A percentile compares a stretch with the other conserved stretches of the same genome.
phyloP scores from a whole-genome alignment of 2,888 invertebrate genomes.

The Proisotoma minuta region DNA sequence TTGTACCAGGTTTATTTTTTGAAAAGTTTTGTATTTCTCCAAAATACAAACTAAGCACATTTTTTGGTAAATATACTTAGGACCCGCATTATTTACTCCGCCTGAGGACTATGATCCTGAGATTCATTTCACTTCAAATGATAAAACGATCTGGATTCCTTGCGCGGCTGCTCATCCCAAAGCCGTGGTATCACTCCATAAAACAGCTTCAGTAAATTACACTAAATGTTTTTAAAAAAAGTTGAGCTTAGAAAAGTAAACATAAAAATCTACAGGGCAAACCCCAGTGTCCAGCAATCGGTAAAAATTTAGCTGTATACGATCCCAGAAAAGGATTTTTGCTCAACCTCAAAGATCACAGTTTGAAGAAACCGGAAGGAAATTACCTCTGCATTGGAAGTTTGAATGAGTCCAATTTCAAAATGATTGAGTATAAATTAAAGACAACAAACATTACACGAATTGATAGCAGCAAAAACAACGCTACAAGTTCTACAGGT shows the following conservation, averaged over 20 bases:
- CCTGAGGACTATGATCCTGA: slow-evolving; percentile 5
- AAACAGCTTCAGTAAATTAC: not conserved
- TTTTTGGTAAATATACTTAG: slow-evolving; percentile 19
- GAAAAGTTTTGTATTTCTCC: too few relatives aligned
- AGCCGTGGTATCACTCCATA: slow-evolving; percentile 17
- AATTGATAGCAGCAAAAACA: too few relatives aligned
- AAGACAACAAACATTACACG: slow-evolving; percentile 11
- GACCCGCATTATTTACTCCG: slow-evolving; percentile 3
- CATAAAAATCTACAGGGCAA: slow-evolving; percentile 19
- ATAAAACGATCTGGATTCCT: slow-evolving; percentile 24
- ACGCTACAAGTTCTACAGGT: too few relatives aligned
- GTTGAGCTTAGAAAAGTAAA: not conserved
- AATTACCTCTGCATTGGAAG: slow-evolving; percentile 29
- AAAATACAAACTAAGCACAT: too few relatives aligned
- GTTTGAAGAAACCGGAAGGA: slow-evolving; percentile 20
- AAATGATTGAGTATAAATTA: slow-evolving; percentile 26
- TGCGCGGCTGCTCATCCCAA: slow-evolving; percentile 29
- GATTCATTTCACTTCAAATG: slow-evolving; percentile 19
- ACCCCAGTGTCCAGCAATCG: slow-evolving; percentile 26
- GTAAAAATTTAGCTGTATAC: slow-evolving; percentile 17
- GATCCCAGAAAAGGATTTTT: slow-evolving; percentile 31
- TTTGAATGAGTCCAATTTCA: slow-evolving; percentile 13
- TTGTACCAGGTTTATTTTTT: slow-evolving; percentile 23
- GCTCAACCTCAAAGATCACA: slow-evolving; percentile 22
- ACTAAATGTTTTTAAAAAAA: not conserved